Evolutionary conservation across 2,888 invertebrate species (phyloP), one percentile per base, ranked within the genome.

Genomic region (Caenorhabditis doughertyi): DNA sequence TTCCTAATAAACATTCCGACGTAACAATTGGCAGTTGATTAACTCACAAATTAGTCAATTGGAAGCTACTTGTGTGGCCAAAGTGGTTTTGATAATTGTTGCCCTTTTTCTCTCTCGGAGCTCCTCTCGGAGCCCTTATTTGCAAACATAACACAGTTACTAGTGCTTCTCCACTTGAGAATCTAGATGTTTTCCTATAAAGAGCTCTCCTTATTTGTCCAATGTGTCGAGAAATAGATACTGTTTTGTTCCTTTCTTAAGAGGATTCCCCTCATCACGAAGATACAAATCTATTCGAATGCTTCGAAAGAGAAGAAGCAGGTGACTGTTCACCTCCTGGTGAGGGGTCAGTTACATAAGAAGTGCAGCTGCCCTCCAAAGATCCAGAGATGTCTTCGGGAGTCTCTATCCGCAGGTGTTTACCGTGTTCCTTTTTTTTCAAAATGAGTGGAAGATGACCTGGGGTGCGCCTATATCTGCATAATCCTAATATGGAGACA

Each of bases 71-170:
- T 76, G 74, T 60, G 39, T 76, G 76, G 68, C 68, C 76, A 76
- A 76, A 76, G 76, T 76, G 68, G 76, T 68, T 76, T 65, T 68
- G 68, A 74, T 74, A 74, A 74, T 74, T 74, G 55, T 55, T 55
- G 55, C 55, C 32, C 32, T 11, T 39, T 9, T 32, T 9, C 9
- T 32, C 32, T 32, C 5, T 32, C n/a, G n/a, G n/a, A n/a, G n/a
- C n/a, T n/a, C n/a, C 29, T 55, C 60, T 23, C 23, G 27, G 72
- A 51, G 25, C 27, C 18, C 35, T 32, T 53, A 44, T 74, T 62
- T 74, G 65, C 55, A 60, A 60, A 60, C 55, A 55, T 21, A 53
- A 53, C 58, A 56, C 58, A 60, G 58, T 60, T 39, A 60, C 56
- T 32, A 35, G n/a, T 0, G 16, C 16, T 32, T 32, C 32, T 29